phyloP scores from a whole-genome alignment of 2,113 vertebrate genomes.

The Pycnonotus jocosus region DNA sequence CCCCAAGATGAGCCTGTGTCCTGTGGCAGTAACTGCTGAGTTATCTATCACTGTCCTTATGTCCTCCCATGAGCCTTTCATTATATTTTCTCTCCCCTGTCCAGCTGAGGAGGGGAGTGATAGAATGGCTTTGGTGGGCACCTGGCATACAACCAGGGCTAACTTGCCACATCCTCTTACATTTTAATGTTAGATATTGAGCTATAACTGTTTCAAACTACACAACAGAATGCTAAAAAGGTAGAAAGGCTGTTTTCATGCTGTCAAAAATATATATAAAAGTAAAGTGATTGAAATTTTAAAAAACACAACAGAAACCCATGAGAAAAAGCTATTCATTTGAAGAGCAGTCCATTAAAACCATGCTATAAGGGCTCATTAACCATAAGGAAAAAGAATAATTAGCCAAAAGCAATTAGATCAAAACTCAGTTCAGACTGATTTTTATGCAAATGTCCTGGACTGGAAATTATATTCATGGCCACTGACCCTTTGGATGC shows the following conservation, averaged over 20 bases:
- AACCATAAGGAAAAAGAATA: not conserved
- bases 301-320: not conserved
- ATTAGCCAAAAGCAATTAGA: not conserved
- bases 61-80: not conserved
- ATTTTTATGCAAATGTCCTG: not conserved
- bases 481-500: not conserved
- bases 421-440: not conserved
- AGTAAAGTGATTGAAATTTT: not conserved
- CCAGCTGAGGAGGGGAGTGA: not conserved
- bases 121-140: not conserved
- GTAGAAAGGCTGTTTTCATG: not conserved
- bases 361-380: not conserved
- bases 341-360: not conserved
- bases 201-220: not conserved
- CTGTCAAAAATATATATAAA: not conserved
- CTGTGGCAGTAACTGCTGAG: not conserved
- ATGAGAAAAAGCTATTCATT: not conserved
- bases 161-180: not conserved
- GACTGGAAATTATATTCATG: not conserved
- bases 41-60: not conserved
- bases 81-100: not conserved
- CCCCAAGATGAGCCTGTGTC: not conserved
- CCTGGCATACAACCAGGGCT: not conserved
- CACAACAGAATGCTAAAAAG: not conserved
- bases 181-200: not conserved